Evolutionary conservation across 2,113 vertebrate species (phyloP).

Genomic region (Acrocephalus kingi): DNA sequence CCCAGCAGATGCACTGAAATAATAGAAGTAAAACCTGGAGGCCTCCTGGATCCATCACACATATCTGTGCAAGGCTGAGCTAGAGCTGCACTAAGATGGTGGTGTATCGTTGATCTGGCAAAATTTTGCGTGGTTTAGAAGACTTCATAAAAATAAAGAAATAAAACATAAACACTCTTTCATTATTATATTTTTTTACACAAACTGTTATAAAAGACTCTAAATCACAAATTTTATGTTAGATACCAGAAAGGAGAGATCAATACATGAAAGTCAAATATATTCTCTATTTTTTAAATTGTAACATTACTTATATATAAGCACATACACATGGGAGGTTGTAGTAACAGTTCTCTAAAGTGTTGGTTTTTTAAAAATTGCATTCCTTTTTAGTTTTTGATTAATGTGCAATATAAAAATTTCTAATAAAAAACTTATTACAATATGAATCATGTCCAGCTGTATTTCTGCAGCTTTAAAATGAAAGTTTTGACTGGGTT

Average conservation of each 20-base stretch:
- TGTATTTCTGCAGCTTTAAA: not conserved
- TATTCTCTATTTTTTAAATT: not conserved
- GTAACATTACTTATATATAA: not conserved
- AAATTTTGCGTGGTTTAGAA: not conserved
- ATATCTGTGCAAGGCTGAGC: not conserved
- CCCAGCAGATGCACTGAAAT: not conserved
- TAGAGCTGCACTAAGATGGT: not conserved
- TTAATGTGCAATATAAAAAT: not conserved
- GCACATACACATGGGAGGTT: not conserved
- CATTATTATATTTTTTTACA: not conserved
- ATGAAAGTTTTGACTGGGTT: constrained; percentile 34
- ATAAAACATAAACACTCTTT: not conserved
- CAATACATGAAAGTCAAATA: not conserved
- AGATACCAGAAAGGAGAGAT: not conserved
- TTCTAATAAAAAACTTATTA: constrained; percentile 15
- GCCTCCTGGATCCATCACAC: not conserved
- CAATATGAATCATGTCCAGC: not conserved
- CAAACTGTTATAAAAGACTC: fast-evolving
- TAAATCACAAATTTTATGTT: not conserved
- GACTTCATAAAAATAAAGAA: not conserved
- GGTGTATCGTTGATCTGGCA: not conserved
- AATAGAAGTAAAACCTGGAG: not conserved
- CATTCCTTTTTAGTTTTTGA: not conserved
- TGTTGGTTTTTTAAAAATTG: not conserved
- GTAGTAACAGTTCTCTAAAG: not conserved